Percentiles rank a stretch among this genome's conserved stretches.
Evolutionary conservation across 2,113 vertebrate species (phyloP).

Genomic region (Sceloporus tristichus): DNA sequence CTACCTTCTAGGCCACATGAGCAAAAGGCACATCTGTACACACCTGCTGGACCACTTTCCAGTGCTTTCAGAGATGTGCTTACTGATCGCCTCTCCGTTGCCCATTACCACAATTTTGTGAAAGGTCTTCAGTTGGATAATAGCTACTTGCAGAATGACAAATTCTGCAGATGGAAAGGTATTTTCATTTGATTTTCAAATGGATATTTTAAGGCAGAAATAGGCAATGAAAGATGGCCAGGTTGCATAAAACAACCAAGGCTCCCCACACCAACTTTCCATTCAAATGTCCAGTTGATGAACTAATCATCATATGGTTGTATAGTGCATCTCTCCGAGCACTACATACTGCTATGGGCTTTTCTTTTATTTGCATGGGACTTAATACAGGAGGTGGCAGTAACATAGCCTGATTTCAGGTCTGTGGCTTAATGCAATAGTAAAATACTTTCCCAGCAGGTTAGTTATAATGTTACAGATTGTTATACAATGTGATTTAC

Average conservation of each 20-base stretch:
- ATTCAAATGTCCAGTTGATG: neutral
- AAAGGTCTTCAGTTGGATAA: conserved; percentile 76
- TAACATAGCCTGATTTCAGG: neutral
- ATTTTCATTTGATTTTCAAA: neutral
- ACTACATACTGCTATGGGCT: neutral
- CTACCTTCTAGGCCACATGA: neutral
- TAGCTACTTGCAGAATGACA: conserved; percentile 66
- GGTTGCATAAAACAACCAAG: neutral
- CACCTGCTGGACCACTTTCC: conserved; percentile 52
- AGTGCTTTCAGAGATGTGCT: conserved; percentile 59
- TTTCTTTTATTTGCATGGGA: neutral
- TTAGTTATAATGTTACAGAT: too few relatives aligned
- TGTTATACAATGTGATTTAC: too few relatives aligned
- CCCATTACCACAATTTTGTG: conserved; percentile 75
- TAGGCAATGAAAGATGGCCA: neutral
- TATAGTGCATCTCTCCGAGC: too few relatives aligned
- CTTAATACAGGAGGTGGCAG: neutral
- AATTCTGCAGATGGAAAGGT: conserved; percentile 80
- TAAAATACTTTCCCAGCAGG: neutral
- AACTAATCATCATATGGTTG: too few relatives aligned
- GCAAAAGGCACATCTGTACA: conserved; percentile 66
- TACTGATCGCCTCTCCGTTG: conserved; percentile 65
- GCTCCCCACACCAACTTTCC: neutral
- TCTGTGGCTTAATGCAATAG: neutral
- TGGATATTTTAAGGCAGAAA: neutral